Base-by-base conservation (phyloP, 2,797 vertebrate species). In the Margarornis squamiger region DNA sequence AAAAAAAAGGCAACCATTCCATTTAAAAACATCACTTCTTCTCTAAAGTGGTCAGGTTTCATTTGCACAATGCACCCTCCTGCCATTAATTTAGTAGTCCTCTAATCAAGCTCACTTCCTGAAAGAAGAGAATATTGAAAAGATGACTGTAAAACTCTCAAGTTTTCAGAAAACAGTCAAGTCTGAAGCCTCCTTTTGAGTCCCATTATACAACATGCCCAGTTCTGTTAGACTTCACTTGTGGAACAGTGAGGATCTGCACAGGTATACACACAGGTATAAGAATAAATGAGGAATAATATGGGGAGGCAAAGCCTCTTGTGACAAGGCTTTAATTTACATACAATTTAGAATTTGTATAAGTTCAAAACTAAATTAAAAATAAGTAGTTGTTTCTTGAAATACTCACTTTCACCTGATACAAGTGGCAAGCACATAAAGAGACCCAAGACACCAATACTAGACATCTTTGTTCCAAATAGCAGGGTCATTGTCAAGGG, bases 41-140 rank as follows among this genome's bases (percentile, higher is more conserved):
- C 34, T 72, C 71, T 41, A 43, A 78, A 88, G 70, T 26, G 51
- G 67, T 57, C 79, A 46, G 59, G 66, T 71, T 93, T 62, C 82
- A 86, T 76, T 67, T 90, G 76, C 76, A 81, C 22, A 34, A 32
- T 30, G 55, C 79, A 77, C 76, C 92, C 89, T 78, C 87, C 72
- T 92, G 94, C 73, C 51, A 12, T 43, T 73, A 57, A 92, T 86
- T 86, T 67, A 83, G 77, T 72, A 85, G 61, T 38, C 30, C 46
- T 74, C 49, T 93, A 88, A 96, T 93, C 91, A 93, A 82, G 77
- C 90, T 39, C 20, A 26, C 34, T 74, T 89, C 75, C 85, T 67
- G 67, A 86, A 57, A 81, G 36, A 63, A 77, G 21, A 73, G 34
- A 90, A 70, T 68, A 71, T n/a, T 65, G 58, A 72, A 88, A 48